These are phyloP conservation scores for Strix uralensis DNA, from an alignment of 2,113 vertebrate genomes.

Conservation along the genomic window DNA sequence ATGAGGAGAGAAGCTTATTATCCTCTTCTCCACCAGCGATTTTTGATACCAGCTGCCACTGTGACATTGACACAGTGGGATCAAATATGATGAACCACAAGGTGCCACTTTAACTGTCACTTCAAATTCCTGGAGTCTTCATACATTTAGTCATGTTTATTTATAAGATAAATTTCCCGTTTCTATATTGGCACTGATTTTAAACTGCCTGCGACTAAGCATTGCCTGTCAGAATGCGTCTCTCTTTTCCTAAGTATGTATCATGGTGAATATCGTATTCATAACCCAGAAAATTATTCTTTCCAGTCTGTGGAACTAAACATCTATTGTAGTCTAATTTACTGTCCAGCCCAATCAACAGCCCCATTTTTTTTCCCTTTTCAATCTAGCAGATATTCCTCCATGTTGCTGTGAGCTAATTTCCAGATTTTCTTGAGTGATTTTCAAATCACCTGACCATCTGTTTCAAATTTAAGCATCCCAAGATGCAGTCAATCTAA, in stretches of 20 bases:
- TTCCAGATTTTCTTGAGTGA: slow-evolving; percentile 36
- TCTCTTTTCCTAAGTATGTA: slow-evolving; percentile 25
- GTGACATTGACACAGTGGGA: slow-evolving; percentile 55
- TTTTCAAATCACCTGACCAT: slow-evolving; percentile 64
- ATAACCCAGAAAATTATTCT: background rate
- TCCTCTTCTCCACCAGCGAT: background rate
- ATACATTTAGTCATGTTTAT: slow-evolving; percentile 66
- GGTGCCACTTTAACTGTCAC: slow-evolving; percentile 62
- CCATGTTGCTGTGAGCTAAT: background rate
- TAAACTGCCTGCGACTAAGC: slow-evolving; percentile 41
- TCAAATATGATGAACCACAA: slow-evolving; percentile 63
- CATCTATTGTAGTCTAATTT: slow-evolving; percentile 23
- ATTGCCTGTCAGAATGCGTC: slow-evolving; percentile 31
- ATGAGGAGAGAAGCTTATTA: slow-evolving; percentile 44
- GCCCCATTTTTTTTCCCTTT: background rate
- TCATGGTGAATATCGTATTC: slow-evolving; percentile 16
- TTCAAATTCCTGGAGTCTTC: slow-evolving; percentile 58
- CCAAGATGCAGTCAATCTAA: background rate
- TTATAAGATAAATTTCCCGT: slow-evolving; percentile 58
- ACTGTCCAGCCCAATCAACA: background rate
- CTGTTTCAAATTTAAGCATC: slow-evolving; percentile 47
- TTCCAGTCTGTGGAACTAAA: background rate
- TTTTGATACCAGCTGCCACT: slow-evolving; percentile 50
- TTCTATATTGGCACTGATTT: slow-evolving; percentile 61
- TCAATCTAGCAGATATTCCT: background rate